Conservation (phyloP, 2,113 vertebrate genomes). For the Cathartes aura region DNA sequence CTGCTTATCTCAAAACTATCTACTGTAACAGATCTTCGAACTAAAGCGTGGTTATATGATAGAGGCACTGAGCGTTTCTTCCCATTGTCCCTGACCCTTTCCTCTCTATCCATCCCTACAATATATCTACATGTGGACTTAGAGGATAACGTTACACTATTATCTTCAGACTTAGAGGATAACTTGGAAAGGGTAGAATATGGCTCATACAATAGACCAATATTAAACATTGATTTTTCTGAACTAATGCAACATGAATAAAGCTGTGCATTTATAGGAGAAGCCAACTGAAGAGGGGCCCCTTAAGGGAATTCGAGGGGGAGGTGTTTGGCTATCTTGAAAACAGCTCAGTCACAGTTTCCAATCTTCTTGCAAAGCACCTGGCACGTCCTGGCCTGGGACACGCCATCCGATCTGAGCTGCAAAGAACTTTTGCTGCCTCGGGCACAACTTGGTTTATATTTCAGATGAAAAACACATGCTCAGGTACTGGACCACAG, state of each 20-base stretch:
- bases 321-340: not conserved
- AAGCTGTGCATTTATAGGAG: not conserved
- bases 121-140: not conserved
- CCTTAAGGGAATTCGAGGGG: not conserved
- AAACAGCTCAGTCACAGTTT: not conserved
- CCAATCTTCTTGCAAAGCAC: not conserved
- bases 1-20: not conserved
- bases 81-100: accelerated
- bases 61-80: not conserved
- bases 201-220: accelerated
- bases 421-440: not conserved
- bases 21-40: not conserved
- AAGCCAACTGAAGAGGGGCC: not conserved
- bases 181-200: not conserved
- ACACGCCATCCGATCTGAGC: not conserved
- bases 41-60: not conserved
- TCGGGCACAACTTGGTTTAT: not conserved
- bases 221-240: not conserved
- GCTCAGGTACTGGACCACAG: not conserved
- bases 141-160: not conserved
- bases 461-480: not conserved
- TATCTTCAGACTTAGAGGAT: not conserved
- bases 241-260: not conserved
- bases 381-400: not conserved
- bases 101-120: not conserved